Evolutionary conservation across 2,113 vertebrate species (phyloP).

Genomic region (Anolis carolinensis): DNA sequence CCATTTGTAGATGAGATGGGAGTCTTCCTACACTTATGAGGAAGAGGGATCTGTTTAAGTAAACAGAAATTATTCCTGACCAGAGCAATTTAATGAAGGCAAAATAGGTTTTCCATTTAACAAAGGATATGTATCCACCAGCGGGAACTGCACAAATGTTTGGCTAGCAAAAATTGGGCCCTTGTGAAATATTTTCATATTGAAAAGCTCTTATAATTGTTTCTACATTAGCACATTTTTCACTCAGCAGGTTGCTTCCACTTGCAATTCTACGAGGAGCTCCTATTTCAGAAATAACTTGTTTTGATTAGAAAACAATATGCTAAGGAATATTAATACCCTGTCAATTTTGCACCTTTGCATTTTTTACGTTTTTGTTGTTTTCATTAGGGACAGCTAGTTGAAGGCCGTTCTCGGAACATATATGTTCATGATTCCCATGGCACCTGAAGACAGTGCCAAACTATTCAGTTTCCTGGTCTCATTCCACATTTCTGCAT

Average conservation of each 20-base stretch:
- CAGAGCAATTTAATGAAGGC: background rate
- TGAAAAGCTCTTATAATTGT: conserved; percentile 30
- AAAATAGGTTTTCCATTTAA: background rate
- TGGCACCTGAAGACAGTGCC: background rate
- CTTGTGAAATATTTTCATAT: conserved; percentile 15
- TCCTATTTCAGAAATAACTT: conserved; percentile 36
- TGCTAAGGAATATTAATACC: background rate
- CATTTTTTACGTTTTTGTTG: conserved; percentile 9
- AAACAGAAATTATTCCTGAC: conserved; percentile 24
- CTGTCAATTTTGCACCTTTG: conserved; percentile 20
- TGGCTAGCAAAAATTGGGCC: conserved; percentile 37
- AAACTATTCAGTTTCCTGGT: background rate
- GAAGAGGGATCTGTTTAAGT: background rate
- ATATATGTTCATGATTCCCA: conserved; percentile 19
- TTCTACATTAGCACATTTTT: conserved; percentile 46
- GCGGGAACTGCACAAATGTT: conserved; percentile 32
- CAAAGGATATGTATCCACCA: background rate
- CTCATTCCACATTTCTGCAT: background rate
- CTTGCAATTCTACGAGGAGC: conserved; percentile 22
- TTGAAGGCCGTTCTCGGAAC: background rate
- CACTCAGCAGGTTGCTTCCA: conserved; percentile 30
- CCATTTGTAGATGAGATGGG: background rate
- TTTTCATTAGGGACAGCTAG: conserved; percentile 20
- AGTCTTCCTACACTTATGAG: background rate
- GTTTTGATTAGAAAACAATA: conserved; percentile 47